Conservation (phyloP, 2,113 vertebrate genomes). For the Peromyscus polionotus region DNA sequence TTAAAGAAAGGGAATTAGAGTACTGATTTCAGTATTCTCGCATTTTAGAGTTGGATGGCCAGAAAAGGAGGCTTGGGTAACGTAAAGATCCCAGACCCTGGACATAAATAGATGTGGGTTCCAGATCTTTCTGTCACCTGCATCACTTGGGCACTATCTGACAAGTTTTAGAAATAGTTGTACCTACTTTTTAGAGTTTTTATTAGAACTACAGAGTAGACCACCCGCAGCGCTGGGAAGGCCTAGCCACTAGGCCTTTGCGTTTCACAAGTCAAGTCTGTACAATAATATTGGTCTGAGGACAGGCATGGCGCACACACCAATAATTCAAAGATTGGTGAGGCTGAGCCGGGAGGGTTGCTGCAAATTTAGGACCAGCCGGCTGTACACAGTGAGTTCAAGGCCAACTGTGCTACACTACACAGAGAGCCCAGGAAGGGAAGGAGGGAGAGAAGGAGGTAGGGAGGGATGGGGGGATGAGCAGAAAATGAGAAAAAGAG, state of each 20-base stretch:
- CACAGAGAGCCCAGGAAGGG: background rate
- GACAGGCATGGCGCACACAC: background rate
- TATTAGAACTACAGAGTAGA: conserved; percentile 22
- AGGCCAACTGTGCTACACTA: background rate
- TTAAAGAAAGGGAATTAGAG: background rate
- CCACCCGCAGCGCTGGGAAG: background rate
- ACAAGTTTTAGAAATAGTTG: background rate
- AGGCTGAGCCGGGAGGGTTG: background rate
- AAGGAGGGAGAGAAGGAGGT: too few species aligned
- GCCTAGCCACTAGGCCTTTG: background rate
- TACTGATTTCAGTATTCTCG: background rate
- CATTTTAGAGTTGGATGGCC: conserved; percentile 32
- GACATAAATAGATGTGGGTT: background rate
- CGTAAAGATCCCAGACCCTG: background rate
- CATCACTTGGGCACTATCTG: background rate
- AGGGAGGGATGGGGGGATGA: too few species aligned
- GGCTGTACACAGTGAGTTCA: background rate
- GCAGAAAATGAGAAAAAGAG: too few species aligned
- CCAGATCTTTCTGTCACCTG: background rate
- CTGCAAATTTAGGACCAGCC: background rate
- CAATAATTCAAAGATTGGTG: background rate
- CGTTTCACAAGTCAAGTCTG: background rate
- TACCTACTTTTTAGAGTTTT: background rate
- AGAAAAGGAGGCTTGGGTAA: background rate
- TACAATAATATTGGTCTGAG: background rate